Conservation (phyloP, 2,797 vertebrate species). For the Sphaeramia orbicularis region DNA sequence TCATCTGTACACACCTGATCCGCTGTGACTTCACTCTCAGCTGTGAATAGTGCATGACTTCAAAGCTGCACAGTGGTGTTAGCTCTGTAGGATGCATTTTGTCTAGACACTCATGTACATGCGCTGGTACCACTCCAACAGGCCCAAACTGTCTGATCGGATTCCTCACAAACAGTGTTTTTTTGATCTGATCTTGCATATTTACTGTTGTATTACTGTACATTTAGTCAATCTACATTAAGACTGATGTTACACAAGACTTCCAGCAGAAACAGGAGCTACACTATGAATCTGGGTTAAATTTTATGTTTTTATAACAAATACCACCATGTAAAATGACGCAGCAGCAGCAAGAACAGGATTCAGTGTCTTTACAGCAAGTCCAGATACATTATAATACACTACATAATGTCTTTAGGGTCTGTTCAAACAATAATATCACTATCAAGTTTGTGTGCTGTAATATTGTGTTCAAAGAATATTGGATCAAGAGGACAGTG, state of each 20-base stretch:
- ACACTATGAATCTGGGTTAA: background rate
- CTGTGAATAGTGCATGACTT: slow-evolving; percentile 76
- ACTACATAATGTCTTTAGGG: slow-evolving; percentile 22
- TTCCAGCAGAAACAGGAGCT: background rate
- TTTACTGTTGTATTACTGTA: background rate
- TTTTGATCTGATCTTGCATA: background rate
- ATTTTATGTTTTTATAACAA: background rate
- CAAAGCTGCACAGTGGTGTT: slow-evolving; percentile 49
- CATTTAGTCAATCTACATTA: background rate
- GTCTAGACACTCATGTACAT: slow-evolving; percentile 43
- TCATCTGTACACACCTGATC: slow-evolving; percentile 63
- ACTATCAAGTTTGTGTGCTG: slow-evolving; percentile 19
- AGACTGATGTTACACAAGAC: background rate
- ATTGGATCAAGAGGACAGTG: slow-evolving; percentile 19
- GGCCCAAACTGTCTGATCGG: background rate
- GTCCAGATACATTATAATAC: slow-evolving; percentile 20
- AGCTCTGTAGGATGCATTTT: slow-evolving; percentile 34
- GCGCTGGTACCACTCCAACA: slow-evolving; percentile 14
- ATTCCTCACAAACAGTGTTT: background rate
- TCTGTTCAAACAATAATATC: slow-evolving; percentile 44
- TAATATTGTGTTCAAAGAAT: slow-evolving; percentile 11
- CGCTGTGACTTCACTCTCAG: slow-evolving; percentile 63
- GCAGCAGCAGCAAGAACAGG: background rate
- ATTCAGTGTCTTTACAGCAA: slow-evolving; percentile 6
- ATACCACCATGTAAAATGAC: slow-evolving; percentile 4